Percentiles rank a stretch among this genome's conserved stretches.
Conservation (phyloP, 2,113 vertebrate species). For the Apistogramma diplotaenia region DNA sequence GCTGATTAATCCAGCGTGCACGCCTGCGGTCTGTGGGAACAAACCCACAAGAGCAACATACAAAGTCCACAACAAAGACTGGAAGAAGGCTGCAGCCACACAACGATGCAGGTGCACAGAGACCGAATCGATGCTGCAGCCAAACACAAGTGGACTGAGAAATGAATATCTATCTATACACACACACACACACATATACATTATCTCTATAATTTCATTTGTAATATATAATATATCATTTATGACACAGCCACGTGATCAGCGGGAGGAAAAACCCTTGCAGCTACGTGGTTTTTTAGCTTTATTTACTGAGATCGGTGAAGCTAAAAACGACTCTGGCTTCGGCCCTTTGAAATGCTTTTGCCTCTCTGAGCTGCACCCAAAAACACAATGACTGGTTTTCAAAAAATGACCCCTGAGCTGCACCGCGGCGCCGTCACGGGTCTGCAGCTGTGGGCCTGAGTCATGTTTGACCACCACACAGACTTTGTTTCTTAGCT, state of each 20-base stretch:
- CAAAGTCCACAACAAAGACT: neutral
- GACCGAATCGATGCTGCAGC: too few relatives aligned
- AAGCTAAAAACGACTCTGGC: neutral
- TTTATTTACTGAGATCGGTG: neutral
- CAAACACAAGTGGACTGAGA: too few relatives aligned
- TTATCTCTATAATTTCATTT: too few relatives aligned
- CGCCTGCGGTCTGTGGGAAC: neutral
- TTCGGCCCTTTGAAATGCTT: neutral
- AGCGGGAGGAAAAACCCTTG: neutral
- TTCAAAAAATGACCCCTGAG: neutral
- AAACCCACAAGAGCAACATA: neutral
- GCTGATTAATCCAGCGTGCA: neutral
- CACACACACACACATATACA: too few relatives aligned
- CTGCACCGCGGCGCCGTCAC: neutral
- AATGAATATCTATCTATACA: too few relatives aligned
- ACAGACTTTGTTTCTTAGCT: neutral
- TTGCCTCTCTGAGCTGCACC: neutral
- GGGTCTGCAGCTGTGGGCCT: rapidly evolving
- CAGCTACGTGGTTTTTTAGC: neutral
- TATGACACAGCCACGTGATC: neutral
- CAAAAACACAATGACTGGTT: neutral
- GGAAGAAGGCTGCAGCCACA: neutral
- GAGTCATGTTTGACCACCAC: neutral
- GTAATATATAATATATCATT: too few relatives aligned
- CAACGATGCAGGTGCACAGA: neutral